Base-by-base conservation (phyloP, 2,797 vertebrate species). In the Siniperca scherzeri region DNA sequence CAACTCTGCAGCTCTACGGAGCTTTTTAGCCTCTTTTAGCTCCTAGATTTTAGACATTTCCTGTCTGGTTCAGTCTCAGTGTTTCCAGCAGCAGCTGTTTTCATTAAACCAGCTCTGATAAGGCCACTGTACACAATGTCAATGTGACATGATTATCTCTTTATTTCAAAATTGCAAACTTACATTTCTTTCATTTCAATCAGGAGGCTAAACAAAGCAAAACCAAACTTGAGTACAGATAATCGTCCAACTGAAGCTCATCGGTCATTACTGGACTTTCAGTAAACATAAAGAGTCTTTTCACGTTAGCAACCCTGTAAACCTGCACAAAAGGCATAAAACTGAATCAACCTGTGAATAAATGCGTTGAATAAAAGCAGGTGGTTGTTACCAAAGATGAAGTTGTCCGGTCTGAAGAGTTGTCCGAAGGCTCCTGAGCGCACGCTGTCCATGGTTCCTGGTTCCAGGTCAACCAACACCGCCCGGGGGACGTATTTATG, bases 371-470 rank as follows among this genome's bases (percentile, higher is more conserved):
- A 25, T 56, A 17, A 30, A 40, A 48, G 38, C 38, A 27, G 46
- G 8, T 0, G 57, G 19, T 21, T 14, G n/a, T 88, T 86, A 96
- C 96, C 96, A 25, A 96, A 96, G 56, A 96, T 96, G 88, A 96
- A 96, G 94, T 96, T 96, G 86, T 96, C 96, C 12, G 96, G 96
- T 85, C 96, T 94, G 91, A 96, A 96, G 52, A 96, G 88, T 74
- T 96, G 96, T 36, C 96, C 96, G 2, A 96, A 96, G 38, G 96
- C 93, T 40, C 96, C 96, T 1, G 96, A 96, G 71, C 96, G 95
- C 46, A 96, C 96, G 1, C 96, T 96, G 93, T 96, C 96, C 96
- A 96, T 96, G 75, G 96, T 96, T 72, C 96, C 96, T 52, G 96
- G 96, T 82, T 96, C 96, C 91, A 96, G 87, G 83, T 96, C 96